A percentile compares a stretch with the other conserved stretches of the same genome.
Evolutionary conservation across 1,140 invertebrate genomes (phyloP).

Genomic region (Drosophila suzukii): DNA sequence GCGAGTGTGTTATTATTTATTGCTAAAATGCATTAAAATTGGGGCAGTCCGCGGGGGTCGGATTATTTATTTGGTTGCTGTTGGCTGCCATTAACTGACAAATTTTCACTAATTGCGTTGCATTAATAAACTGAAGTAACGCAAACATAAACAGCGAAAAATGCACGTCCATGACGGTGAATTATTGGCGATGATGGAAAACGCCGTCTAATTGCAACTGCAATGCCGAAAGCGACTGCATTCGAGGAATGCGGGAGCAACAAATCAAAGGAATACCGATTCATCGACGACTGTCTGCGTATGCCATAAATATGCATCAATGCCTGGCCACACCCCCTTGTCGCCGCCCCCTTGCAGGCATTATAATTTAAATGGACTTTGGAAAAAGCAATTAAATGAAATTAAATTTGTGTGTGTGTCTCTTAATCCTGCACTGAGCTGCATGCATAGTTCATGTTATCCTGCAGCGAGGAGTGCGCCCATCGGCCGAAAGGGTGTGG

Average conservation of each 20-base stretch:
- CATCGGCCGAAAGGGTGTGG: conserved; percentile 21
- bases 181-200: conserved; percentile 42
- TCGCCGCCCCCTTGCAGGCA: conserved; percentile 39
- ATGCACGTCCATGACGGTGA: conserved; percentile 14
- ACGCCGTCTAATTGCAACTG: conserved; percentile 66
- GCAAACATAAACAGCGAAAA: conserved; percentile 38
- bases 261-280: conserved; percentile 75
- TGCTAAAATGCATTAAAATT: conserved; percentile 76
- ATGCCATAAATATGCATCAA: conserved; percentile 78
- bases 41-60: conserved; percentile 16
- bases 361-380: conserved; percentile 82
- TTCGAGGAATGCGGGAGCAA: conserved; percentile 44
- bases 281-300: conserved; percentile 72
- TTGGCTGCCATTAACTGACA: conserved; percentile 77
- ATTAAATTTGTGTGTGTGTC: conserved; percentile 68
- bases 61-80: conserved; percentile 76
- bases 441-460: conserved; percentile 80
- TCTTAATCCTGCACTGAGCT: conserved; percentile 71
- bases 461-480: conserved; percentile 45
- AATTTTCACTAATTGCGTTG: conserved; percentile 79
- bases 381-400: conserved; percentile 81
- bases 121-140: conserved; percentile 72
- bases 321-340: conserved; percentile 2
- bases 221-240: conserved; percentile 22
- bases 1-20: conserved; percentile 64